phyloP scores from a whole-genome alignment of 2,888 invertebrate genomes.

The Podotricha telesiphe region DNA sequence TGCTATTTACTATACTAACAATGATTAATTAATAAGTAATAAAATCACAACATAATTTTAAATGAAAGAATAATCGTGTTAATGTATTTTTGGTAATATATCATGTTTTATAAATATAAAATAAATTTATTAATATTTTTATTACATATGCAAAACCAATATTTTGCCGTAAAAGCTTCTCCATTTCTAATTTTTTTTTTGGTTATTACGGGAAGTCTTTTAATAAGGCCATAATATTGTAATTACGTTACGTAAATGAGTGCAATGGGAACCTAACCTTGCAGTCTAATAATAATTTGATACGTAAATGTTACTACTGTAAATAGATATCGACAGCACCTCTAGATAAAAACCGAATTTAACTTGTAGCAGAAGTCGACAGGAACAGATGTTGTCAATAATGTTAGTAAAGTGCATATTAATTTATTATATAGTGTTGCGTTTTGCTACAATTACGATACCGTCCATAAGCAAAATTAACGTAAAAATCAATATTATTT shows the following conservation, averaged over 20 bases:
- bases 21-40: slow-evolving; percentile 3
- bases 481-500: neutral
- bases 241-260: slow-evolving; percentile 49
- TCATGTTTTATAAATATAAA: too few species aligned
- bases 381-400: slow-evolving; percentile 15
- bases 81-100: too few species aligned
- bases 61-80: neutral
- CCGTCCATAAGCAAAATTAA: neutral
- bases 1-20: slow-evolving; percentile 35
- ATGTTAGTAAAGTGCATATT: slow-evolving; percentile 12
- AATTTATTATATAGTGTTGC: slow-evolving; percentile 7
- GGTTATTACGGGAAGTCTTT: slow-evolving; percentile 24
- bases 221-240: slow-evolving; percentile 50
- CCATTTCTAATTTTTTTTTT: too few species aligned
- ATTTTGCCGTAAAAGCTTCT: too few species aligned
- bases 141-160: too few species aligned
- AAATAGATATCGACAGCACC: slow-evolving; percentile 55
- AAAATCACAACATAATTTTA: neutral
- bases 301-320: slow-evolving; percentile 68
- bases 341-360: slow-evolving; percentile 53
- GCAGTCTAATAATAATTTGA: slow-evolving; percentile 76
- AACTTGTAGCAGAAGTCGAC: slow-evolving; percentile 25
- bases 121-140: too few species aligned
- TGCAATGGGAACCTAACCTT: slow-evolving; percentile 75
- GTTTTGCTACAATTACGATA: neutral